Evolutionary conservation across 30 jellyfish, hydroid and myxozoan genomes (phyloP), one percentile per base, ranked within the genome.

Genomic region (Mastigias papua): DNA sequence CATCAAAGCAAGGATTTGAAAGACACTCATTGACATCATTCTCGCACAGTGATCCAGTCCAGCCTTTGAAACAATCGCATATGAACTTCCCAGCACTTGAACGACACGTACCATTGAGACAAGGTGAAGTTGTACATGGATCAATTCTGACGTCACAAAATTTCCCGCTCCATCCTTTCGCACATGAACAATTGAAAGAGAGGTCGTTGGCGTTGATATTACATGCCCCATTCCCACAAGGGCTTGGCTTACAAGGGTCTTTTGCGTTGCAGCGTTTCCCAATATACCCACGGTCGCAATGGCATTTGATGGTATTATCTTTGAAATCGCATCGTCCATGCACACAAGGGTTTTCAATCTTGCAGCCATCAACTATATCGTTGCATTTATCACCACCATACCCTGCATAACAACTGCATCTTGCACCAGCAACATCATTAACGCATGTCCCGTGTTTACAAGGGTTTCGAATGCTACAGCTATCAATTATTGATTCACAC

Each of bases 231-330:
- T 77, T 28, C 15, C 26, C 31, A 46, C 97, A 90, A 2, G 97
- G 97, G 73, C 82, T 90, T 51, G 94, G 86, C 15, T 26, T 29
- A 71, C 97, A 90, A 13, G 87, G 89, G 70, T 88, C 75, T 64
- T 82, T 83, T 19, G 13, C 30, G 50, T 74, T 86, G 33, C 95
- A 90, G 35, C 4, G 0, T 26, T 62, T 33, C 8, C 97, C 97
- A 7, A 76, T 22, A 51, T 30, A 90, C 0, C 95, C 95, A 2
- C 29, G 76, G 16, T 82, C 32, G 71, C 97, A 90, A 34, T 16
- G 21, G 66, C 97, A 90, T 9, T 34, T 30, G 42, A 68, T 49
- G 0, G 27, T 31, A 13, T 62, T 68, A 15, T 6, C 82, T 3
- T 49, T 69, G 63, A 30, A 25, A 9, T 73, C 86, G 49, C 97